Base-by-base conservation (phyloP, 1,140 invertebrate species). In the Rhopalosiphum maidis region DNA sequence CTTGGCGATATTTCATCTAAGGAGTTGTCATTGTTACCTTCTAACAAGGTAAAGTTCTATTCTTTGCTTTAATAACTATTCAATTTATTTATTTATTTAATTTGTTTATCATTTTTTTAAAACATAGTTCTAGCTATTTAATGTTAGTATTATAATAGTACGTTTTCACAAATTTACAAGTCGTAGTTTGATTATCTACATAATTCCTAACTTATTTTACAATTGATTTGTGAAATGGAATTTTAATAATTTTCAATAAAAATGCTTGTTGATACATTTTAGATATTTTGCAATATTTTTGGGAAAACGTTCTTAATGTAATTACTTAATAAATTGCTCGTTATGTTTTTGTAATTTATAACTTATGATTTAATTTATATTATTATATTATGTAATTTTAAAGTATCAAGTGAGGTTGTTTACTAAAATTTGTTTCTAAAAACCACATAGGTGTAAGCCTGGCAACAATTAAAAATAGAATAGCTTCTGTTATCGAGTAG, bases 11-110 rank as follows among this genome's bases (percentile, higher is more conserved):
- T 93, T 54, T 93, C 91, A 93, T 68, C 91, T 93, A 93, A 93
- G 91, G 91, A 93, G 91, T 86, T 93, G 91, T 93, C 91, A 83
- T 86, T 92, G 91, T 92, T 93, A 93, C 91, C 91, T 93, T 93
- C 91, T 93, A 82, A 93, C 82, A 93, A 93, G 91, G 91, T 93
- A 93, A 93, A 93, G 82, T 54, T 86, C 85, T 92, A 55, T 77
- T 93, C 35, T 8, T 93, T 93, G 48, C 35, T 92, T 83, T 83
- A 68, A 90, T 90, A 90, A 43, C 23, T 60, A 90, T 90, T 90
- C 89, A 55, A 43, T 91, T 91, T 22, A 68, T 77, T 90, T 90
- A 55, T 41, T 91, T 91, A 77, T 46, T 43, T 46, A 55, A 43
- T 82, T 91, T 22, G 30, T 91, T 77, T 25, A 90, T 90, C 4